A percentile compares a stretch with the other conserved stretches of the same genome.
Conservation (phyloP, 2,113 vertebrate species). For the Machaerirhynchus nigripectus region DNA sequence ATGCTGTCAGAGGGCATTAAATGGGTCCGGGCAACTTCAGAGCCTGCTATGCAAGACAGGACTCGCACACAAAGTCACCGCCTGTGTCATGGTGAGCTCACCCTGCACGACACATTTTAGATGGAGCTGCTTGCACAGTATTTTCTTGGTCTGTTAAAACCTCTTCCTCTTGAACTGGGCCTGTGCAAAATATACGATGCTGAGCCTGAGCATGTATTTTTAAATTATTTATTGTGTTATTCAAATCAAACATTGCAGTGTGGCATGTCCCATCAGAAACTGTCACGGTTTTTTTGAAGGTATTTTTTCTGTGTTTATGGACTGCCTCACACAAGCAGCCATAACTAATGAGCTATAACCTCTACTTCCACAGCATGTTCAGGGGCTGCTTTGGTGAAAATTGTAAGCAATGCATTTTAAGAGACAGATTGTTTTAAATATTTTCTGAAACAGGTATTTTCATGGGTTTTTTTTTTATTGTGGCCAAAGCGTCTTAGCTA, state of each 20-base stretch:
- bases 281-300: fast-evolving
- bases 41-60: background rate
- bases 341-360: background rate
- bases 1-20: background rate
- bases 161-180: background rate
- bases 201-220: background rate
- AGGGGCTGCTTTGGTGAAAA: background rate
- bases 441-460: background rate
- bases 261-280: background rate
- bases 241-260: background rate
- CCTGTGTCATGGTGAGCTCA: background rate
- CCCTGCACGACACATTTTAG: background rate
- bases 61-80: fast-evolving
- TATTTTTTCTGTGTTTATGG: background rate
- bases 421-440: background rate
- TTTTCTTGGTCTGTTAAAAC: background rate
- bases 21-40: background rate
- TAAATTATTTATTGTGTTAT: background rate
- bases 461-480: background rate
- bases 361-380: background rate
- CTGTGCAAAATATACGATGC: fast-evolving
- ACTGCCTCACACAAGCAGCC: fast-evolving
- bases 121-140: background rate
- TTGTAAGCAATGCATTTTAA: background rate
- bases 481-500: fast-evolving